Conservation (phyloP, 2,113 vertebrate genomes). For the Ptilonorhynchus violaceus region DNA sequence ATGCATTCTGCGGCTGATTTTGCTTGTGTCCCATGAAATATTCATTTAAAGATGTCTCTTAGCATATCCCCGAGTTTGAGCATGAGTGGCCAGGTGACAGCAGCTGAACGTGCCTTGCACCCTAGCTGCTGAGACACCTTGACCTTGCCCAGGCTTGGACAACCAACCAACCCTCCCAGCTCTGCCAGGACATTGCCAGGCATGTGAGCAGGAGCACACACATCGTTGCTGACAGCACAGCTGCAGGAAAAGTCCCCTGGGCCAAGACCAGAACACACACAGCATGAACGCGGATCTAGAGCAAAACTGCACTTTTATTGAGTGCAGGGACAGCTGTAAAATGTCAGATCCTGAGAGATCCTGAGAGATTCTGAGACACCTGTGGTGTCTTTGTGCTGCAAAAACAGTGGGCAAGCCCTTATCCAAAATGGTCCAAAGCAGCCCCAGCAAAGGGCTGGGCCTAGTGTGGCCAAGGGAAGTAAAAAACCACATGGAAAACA, state of each 20-base stretch:
- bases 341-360: background rate
- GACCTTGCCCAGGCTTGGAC: background rate
- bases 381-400: background rate
- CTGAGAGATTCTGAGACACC: too few species aligned
- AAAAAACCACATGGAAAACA: background rate
- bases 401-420: background rate
- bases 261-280: too few species aligned
- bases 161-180: background rate
- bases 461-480: background rate
- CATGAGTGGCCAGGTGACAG: background rate
- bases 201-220: accelerated
- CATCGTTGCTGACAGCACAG: background rate
- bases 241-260: background rate
- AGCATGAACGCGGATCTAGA: accelerated
- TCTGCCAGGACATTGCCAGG: background rate
- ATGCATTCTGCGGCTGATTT: background rate
- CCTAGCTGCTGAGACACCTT: background rate
- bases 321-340: background rate
- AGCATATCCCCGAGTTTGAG: background rate
- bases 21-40: background rate
- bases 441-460: background rate
- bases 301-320: background rate
- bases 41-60: background rate
- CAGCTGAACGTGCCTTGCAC: background rate
- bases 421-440: background rate